These are phyloP conservation scores for Listronotus bonariensis DNA, from an alignment of 1,140 invertebrate species.

Conservation along the genomic window DNA sequence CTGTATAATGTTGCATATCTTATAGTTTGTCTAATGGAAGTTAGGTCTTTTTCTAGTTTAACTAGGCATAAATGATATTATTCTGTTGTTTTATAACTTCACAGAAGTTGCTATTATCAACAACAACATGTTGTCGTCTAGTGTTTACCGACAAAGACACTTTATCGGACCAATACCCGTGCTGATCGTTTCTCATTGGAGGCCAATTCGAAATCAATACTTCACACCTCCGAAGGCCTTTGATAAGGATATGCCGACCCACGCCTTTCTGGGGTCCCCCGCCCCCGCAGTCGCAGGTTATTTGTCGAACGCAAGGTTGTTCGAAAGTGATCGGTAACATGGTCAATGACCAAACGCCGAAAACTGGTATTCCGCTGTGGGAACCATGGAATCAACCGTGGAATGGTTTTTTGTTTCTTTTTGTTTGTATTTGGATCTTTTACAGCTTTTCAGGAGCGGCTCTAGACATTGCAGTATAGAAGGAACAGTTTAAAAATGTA, in stretches of 20 bases:
- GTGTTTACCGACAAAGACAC: slow-evolving; percentile 22
- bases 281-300: slow-evolving; percentile 1
- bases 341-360: slow-evolving; percentile 22
- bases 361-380: slow-evolving; percentile 28
- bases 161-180: slow-evolving; percentile 12
- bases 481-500: too few species aligned
- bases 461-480: too few species aligned
- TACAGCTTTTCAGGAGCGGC: too few species aligned
- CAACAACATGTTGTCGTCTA: too few species aligned
- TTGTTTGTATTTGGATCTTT: too few species aligned
- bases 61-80: too few species aligned
- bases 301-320: not conserved
- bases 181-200: slow-evolving; percentile 23
- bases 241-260: slow-evolving; percentile 23
- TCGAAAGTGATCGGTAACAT: slow-evolving; percentile 1
- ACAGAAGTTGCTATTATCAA: not conserved
- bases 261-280: not conserved
- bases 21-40: too few species aligned
- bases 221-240: slow-evolving; percentile 32
- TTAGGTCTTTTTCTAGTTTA: too few species aligned
- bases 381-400: too few species aligned
- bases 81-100: too few species aligned
- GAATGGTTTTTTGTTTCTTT: slow-evolving; percentile 4
- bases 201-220: slow-evolving; percentile 30
- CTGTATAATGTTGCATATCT: too few species aligned